Evolutionary conservation across 2,113 vertebrate genomes (phyloP).

Genomic region (Sturnira hondurensis): DNA sequence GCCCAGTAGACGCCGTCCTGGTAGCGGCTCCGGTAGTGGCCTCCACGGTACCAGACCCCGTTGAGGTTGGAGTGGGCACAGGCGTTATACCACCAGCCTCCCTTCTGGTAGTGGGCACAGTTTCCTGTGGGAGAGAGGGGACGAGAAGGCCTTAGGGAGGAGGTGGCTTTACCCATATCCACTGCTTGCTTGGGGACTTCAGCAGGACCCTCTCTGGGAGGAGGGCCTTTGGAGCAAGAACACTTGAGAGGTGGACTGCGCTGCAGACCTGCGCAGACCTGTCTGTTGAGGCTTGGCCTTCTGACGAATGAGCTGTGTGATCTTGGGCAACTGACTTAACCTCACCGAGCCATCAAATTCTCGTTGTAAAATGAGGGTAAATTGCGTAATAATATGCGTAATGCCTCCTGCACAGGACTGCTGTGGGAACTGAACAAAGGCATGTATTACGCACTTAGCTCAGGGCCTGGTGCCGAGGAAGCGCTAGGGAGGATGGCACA

Average conservation of each 20-base stretch:
- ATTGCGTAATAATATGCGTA: too few species aligned
- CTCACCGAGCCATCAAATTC: not conserved
- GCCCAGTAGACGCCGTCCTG: conserved; percentile 99
- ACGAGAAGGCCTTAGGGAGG: not conserved
- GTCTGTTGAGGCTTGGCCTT: not conserved
- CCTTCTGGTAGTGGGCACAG: conserved; percentile 98
- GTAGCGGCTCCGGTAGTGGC: conserved; percentile 96
- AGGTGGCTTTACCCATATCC: not conserved
- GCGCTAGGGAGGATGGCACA: rapidly evolving
- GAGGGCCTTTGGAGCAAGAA: not conserved
- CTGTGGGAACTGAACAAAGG: not conserved
- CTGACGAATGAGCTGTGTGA: not conserved
- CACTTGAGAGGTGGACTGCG: not conserved
- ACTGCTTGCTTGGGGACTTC: rapidly evolving
- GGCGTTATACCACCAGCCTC: conserved; percentile 99
- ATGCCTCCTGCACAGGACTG: rapidly evolving
- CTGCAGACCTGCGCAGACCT: not conserved
- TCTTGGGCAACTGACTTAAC: not conserved
- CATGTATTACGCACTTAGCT: rapidly evolving
- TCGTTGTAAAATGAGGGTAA: not conserved
- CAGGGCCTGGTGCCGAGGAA: not conserved
- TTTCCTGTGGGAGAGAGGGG: conserved; percentile 85
- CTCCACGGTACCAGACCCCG: conserved; percentile 97
- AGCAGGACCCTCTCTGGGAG: not conserved
- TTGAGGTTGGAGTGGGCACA: conserved; percentile 98